Evolutionary conservation across 2,797 vertebrate species (phyloP).

Genomic region (Crax fasciolata): DNA sequence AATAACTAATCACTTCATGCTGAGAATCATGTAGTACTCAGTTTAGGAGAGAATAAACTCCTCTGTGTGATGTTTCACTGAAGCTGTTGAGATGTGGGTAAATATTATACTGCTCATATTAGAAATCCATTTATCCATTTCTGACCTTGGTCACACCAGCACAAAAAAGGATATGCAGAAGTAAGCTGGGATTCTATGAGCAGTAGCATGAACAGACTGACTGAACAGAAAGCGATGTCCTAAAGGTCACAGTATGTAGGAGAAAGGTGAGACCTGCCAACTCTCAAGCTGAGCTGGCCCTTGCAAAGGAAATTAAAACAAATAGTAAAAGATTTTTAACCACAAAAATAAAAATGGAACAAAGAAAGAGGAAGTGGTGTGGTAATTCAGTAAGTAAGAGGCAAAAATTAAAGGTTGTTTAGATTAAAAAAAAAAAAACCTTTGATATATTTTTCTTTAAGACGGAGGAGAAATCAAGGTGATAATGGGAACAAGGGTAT

Average conservation of each 20-base stretch:
- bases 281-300: conserved; percentile 12
- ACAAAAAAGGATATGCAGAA: neutral
- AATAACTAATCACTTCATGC: neutral
- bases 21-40: neutral
- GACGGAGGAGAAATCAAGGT: neutral
- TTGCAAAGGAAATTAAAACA: conserved; percentile 51
- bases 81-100: neutral
- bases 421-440: neutral
- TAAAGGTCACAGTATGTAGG: neutral
- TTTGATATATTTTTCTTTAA: neutral
- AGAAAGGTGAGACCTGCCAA: conserved; percentile 26
- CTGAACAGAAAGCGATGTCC: conserved; percentile 21
- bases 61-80: neutral
- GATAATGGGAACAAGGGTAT: neutral
- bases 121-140: neutral
- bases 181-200: neutral
- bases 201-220: neutral
- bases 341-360: conserved; percentile 21
- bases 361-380: conserved; percentile 15
- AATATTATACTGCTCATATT: neutral
- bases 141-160: neutral
- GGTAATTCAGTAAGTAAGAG: conserved; percentile 18
- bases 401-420: conserved; percentile 24
- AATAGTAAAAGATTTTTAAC: conserved; percentile 28
- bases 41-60: neutral